These are phyloP conservation scores for Hirtodrosophila histrioides DNA, from an alignment of 2,888 invertebrate genomes.

Conservation along the genomic window DNA sequence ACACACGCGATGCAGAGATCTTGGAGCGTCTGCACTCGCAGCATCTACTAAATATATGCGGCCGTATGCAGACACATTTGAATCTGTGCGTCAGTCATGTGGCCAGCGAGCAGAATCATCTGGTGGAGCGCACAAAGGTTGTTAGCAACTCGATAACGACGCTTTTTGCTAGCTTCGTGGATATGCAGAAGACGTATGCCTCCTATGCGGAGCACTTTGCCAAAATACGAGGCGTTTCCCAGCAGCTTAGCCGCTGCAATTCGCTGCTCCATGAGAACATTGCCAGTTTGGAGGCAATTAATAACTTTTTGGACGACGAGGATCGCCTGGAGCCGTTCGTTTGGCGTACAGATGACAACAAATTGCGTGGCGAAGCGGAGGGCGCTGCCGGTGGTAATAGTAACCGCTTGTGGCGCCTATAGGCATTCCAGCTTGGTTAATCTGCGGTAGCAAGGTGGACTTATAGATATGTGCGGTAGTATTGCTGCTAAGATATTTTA, in stretches of 20 bases:
- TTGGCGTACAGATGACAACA: constrained; percentile 90
- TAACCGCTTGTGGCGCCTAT: constrained; percentile 68
- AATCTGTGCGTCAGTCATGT: constrained; percentile 92
- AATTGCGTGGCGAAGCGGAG: constrained; percentile 76
- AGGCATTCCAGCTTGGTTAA: constrained; percentile 15
- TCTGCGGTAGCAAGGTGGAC: no score
- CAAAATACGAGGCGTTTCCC: constrained; percentile 92
- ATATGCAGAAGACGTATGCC: constrained; percentile 93
- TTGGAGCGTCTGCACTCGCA: constrained; percentile 88
- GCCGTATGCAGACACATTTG: constrained; percentile 93
- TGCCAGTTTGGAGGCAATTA: constrained; percentile 93
- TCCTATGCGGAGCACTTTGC: constrained; percentile 94
- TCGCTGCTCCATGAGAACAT: constrained; percentile 92
- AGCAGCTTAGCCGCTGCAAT: constrained; percentile 92
- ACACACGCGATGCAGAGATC: constrained; percentile 92
- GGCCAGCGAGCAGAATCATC: constrained; percentile 90
- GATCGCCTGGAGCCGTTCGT: constrained; percentile 94
- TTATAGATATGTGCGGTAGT: no score
- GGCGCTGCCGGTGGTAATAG: constrained; percentile 67
- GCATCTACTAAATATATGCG: constrained; percentile 90
- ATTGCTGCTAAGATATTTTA: constrained; percentile 6
- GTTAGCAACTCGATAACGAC: constrained; percentile 89
- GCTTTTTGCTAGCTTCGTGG: constrained; percentile 89
- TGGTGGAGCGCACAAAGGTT: constrained; percentile 91
- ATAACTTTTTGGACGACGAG: constrained; percentile 91